Conservation (phyloP, 2,888 invertebrate species). For the Podabrus alpinus region DNA sequence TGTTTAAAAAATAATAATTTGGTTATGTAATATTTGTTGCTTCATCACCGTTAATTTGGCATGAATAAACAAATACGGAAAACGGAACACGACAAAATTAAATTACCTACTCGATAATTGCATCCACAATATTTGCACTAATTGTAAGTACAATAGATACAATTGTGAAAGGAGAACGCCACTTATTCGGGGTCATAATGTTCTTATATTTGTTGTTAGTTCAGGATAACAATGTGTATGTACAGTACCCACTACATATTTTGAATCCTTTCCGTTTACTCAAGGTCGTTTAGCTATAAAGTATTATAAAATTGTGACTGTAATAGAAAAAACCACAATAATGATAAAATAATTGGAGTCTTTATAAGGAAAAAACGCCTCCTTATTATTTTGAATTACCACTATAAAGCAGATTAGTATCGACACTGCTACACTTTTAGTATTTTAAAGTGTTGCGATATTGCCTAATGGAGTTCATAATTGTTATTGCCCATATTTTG, state of each 20-base stretch:
- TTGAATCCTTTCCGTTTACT: background rate
- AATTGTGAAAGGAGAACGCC: conserved; percentile 3
- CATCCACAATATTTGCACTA: background rate
- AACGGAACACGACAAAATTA: background rate
- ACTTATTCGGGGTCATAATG: conserved; percentile 1
- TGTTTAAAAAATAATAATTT: background rate
- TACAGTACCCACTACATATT: background rate
- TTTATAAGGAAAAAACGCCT: background rate
- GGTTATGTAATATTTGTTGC: background rate
- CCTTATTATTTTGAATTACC: background rate
- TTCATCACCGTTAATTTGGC: background rate
- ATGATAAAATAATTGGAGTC: background rate
- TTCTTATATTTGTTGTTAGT: background rate
- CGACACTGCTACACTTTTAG: background rate
- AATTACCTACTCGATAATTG: background rate
- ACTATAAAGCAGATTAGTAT: background rate
- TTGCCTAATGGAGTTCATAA: background rate
- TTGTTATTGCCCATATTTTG: background rate
- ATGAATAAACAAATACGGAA: background rate
- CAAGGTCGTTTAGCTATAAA: background rate
- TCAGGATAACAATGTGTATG: background rate
- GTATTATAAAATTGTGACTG: background rate
- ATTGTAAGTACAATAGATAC: background rate
- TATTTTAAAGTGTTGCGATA: background rate
- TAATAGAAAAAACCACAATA: background rate